Base-by-base conservation (phyloP, 2,888 invertebrate genomes). In the Thereva unica region DNA sequence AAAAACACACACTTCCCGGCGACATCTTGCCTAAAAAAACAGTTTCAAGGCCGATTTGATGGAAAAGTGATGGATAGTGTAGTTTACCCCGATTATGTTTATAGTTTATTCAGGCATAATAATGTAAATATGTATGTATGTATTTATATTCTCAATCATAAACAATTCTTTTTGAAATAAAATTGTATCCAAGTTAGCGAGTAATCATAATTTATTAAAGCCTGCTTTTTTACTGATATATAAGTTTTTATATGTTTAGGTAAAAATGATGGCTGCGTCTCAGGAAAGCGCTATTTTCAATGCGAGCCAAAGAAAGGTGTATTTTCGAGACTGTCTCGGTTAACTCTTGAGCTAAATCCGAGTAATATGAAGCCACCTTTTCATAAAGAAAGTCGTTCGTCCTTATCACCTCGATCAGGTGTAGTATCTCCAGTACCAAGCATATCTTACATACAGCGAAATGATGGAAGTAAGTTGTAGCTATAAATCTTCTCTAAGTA, bases 231-330 rank as follows among this genome's bases (percentile, higher is more conserved):
- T 23, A 23, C 23, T 23, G 23, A 23, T 23, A 23, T 23, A 23
- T 23, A 23, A 23, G 23, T 23, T 23, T 23, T 23, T 23, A 23
- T 23, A 23, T 23, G 23, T 23, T 78, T 61, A 92, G 97, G 97
- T 72, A 97, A 97, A 85, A 97, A 97, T 80, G 96, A 97, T 80
- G 97, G 97, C 37, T 92, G 94, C 41, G 96, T 97, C 70, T 92
- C 92, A 65, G 95, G 95, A 63, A 87, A 89, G 64, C 87, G 92
- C 56, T 97, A 97, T 82, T 97, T 97, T 82, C 94, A 95, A 79
- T 97, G 97, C 78, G 90, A 93, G 75, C 86, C 92, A 35, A 91
- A 92, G 76, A 90, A 91, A 68, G 97, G 97, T n/a, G 91, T 97
- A 12, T 97, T 97, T 81, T 95, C 94, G 38, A 87, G 92, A 34